Base-by-base conservation (phyloP, 1,140 invertebrate species). In the Drosophila nasuta region DNA sequence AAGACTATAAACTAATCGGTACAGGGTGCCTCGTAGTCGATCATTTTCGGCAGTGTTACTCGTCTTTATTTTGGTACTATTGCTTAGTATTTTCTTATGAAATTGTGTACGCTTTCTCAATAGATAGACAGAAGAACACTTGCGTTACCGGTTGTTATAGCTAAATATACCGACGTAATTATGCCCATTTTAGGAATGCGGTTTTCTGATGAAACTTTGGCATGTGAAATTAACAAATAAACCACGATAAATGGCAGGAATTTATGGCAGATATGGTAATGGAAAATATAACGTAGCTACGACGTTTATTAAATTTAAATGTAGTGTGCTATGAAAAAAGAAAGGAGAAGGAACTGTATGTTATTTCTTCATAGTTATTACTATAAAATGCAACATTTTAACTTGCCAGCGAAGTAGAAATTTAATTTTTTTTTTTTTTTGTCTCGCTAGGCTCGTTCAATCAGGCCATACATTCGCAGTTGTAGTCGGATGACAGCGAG, bases 381-480 rank as follows among this genome's bases (percentile, higher is more conserved):
- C 20, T 25, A 25, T 25, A 4, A 25, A 25, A 25, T 25, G 20
- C 20, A 25, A 25, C 20, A 25, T 25, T 25, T 25, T 25, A 25
- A 17, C 15, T 17, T 17, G 15, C 1, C 4, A 7, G 15, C 1
- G 10, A 49, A 28, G 1, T 11, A 28, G 8, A 48, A 48, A 6
- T 8, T 48, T 51, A 13, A 15, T 3, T 5, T 33, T 54, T 2
- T 10, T 33, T 28, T 28, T 33, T 7, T 30, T 54, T n/a, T 10
- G 33, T 6, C 33, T 38, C 41, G 11, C 11, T 20, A 13, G 7
- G 5, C 3, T 51, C 30, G 25, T 17, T 46, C 33, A 28, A 64
- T 41, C 62, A 30, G n/a, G n/a, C 62, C 62, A 64, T 43, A 46
- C n/a, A 17, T 60, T 41, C 15, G 15, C 10, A 38, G 17, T 57